A percentile compares a stretch with the other conserved stretches of the same genome.
phyloP scores from a whole-genome alignment of 2,888 invertebrate genomes.

The Galerucella calmariensis region DNA sequence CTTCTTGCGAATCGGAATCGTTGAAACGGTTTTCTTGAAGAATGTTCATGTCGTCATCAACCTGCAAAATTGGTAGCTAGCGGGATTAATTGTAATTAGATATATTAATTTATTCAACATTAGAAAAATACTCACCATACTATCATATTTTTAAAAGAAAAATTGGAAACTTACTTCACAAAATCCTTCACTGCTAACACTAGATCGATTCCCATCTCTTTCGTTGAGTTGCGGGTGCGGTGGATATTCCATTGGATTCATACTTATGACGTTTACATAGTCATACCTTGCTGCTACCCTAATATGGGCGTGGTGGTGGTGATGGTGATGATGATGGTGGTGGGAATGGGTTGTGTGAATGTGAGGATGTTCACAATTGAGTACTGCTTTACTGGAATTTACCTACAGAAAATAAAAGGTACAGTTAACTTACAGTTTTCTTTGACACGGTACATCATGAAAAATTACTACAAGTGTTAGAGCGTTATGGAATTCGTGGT shows the following conservation, averaged over 20 bases:
- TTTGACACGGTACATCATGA: too few relatives aligned
- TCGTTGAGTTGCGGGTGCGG: constrained; percentile 64
- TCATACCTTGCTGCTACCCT: constrained; percentile 63
- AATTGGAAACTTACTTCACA: constrained; percentile 74
- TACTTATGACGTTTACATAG: constrained; percentile 64
- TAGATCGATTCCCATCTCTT: constrained; percentile 86
- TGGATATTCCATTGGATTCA: constrained; percentile 59
- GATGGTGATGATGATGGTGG: constrained; percentile 66
- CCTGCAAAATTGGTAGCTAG: constrained; percentile 33
- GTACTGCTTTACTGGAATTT: constrained; percentile 85
- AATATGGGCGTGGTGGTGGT: constrained; percentile 63
- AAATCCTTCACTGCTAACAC: constrained; percentile 95
- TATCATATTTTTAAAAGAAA: not conserved
- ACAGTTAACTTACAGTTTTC: not conserved
- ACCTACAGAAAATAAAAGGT: constrained; percentile 58
- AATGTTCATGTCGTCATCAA: constrained; percentile 81
- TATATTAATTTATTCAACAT: not conserved
- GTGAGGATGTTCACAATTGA: constrained; percentile 76
- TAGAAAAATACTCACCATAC: not conserved
- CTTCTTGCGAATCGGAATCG: constrained; percentile 76
- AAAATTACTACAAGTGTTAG: too few relatives aligned
- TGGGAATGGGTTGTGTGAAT: constrained; percentile 52
- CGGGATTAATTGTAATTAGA: not conserved
- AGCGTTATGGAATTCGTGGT: too few relatives aligned
- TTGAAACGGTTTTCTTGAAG: constrained; percentile 61